Conservation (phyloP, 2,113 vertebrate genomes). For the Phalacrocorax pelagicus region DNA sequence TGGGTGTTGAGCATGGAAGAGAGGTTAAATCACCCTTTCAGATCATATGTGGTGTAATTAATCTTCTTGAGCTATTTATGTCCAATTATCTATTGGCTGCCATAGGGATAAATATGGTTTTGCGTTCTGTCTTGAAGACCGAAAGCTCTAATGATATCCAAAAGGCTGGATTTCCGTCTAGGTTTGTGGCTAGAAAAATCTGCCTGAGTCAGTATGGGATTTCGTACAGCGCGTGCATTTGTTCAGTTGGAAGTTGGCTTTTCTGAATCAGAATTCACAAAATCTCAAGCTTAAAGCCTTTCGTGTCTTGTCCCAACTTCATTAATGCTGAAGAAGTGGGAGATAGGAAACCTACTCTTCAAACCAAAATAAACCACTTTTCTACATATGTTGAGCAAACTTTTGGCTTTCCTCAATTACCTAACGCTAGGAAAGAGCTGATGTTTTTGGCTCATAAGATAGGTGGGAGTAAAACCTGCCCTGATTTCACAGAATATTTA, state of each 20-base stretch:
- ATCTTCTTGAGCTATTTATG: conserved; percentile 47
- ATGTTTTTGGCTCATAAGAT: conserved; percentile 15
- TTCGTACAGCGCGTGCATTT: background rate
- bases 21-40: conserved; percentile 55
- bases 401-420: conserved; percentile 48
- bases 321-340: conserved; percentile 3
- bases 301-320: background rate
- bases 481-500: background rate
- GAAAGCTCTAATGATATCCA: background rate
- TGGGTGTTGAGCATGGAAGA: conserved; percentile 49
- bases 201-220: background rate
- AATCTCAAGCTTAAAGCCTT: background rate
- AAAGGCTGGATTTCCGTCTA: conserved; percentile 27
- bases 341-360: background rate
- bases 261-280: conserved; percentile 6
- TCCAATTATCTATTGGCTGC: conserved; percentile 40
- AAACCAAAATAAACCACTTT: conserved; percentile 33
- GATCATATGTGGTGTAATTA: conserved; percentile 14
- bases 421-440: background rate
- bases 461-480: background rate
- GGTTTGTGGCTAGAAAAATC: background rate
- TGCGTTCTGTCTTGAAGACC: background rate
- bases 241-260: background rate
- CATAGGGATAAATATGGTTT: background rate
- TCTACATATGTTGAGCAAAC: background rate